These are phyloP conservation scores for Callimorpha dominula DNA, from an alignment of 2,888 invertebrate species.

Conservation along the genomic window DNA sequence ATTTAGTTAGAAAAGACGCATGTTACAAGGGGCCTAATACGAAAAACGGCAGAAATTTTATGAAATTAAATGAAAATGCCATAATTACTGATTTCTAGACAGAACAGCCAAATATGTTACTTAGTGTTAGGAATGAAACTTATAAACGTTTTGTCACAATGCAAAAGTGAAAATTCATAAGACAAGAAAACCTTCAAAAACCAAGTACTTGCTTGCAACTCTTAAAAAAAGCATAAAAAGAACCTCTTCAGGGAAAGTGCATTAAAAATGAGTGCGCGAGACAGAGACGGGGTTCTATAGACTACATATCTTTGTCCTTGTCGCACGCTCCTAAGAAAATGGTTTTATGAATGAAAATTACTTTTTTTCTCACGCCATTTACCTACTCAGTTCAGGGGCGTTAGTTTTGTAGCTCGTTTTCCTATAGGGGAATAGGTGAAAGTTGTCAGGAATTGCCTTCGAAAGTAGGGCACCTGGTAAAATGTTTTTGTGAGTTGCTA, in stretches of 20 bases:
- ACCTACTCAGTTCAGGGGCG: slow-evolving; percentile 71
- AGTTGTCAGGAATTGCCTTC: slow-evolving; percentile 64
- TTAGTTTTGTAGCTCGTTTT: slow-evolving; percentile 72
- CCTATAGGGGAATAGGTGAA: slow-evolving; percentile 69
- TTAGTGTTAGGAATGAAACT: not conserved
- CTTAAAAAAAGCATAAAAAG: slow-evolving; percentile 78
- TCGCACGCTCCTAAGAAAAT: slow-evolving; percentile 77
- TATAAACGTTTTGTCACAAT: slow-evolving; percentile 28
- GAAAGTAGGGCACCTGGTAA: slow-evolving; percentile 52
- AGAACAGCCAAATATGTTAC: not conserved
- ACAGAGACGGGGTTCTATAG: slow-evolving; percentile 62
- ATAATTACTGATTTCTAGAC: too few relatives aligned
- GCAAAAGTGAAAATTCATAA: slow-evolving; percentile 63
- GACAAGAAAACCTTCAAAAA: slow-evolving; percentile 60
- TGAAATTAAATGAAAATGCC: not conserved
- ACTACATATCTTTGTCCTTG: slow-evolving; percentile 53
- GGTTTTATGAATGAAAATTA: slow-evolving; percentile 85
- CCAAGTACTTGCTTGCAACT: slow-evolving; percentile 63
- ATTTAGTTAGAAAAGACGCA: not conserved
- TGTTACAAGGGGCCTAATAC: too few relatives aligned
- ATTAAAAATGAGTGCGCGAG: slow-evolving; percentile 80
- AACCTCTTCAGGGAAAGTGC: slow-evolving; percentile 79
- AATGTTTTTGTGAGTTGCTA: slow-evolving; percentile 26
- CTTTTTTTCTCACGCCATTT: slow-evolving; percentile 82
- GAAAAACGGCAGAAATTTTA: too few relatives aligned